A percentile compares a stretch with the other conserved stretches of the same genome.
Evolutionary conservation across 1,140 invertebrate genomes (phyloP).

Genomic region (Spodoptera frugiperda): DNA sequence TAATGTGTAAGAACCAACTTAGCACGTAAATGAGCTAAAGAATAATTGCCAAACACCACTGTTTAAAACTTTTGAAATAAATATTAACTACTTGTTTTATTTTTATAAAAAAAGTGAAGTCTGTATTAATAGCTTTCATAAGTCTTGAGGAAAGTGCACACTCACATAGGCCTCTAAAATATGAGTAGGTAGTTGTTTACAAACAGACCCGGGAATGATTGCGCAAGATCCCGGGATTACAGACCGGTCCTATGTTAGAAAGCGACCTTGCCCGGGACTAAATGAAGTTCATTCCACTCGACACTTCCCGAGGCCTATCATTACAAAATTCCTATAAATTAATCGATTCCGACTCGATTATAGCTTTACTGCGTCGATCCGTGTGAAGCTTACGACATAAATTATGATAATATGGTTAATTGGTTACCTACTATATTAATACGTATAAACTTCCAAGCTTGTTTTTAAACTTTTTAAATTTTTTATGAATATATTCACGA

Average conservation of each 20-base stretch:
- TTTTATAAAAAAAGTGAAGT: too few relatives aligned
- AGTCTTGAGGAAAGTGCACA: not conserved
- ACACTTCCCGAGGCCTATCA: slow-evolving; percentile 45
- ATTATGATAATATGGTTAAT: slow-evolving; percentile 15
- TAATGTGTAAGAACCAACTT: not conserved
- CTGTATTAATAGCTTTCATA: too few relatives aligned
- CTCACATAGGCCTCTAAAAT: not conserved
- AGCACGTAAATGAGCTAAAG: not conserved
- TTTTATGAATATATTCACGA: not conserved
- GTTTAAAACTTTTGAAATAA: too few relatives aligned
- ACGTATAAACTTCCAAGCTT: not conserved
- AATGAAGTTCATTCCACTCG: slow-evolving; percentile 66
- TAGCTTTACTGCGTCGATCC: slow-evolving; percentile 1
- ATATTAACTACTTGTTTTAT: too few relatives aligned
- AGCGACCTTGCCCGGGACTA: slow-evolving; percentile 69
- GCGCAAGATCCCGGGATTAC: slow-evolving; percentile 50
- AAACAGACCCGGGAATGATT: slow-evolving; percentile 53
- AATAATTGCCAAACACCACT: not conserved
- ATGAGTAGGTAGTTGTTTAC: slow-evolving; percentile 49
- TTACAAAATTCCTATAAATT: slow-evolving; percentile 41
- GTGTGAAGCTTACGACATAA: not conserved
- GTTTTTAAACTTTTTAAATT: slow-evolving; percentile 7
- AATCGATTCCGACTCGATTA: slow-evolving; percentile 34
- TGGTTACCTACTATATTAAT: not conserved
- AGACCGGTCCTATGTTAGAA: slow-evolving; percentile 74